Conservation (phyloP, 2,113 vertebrate species). For the Geococcyx californianus region DNA sequence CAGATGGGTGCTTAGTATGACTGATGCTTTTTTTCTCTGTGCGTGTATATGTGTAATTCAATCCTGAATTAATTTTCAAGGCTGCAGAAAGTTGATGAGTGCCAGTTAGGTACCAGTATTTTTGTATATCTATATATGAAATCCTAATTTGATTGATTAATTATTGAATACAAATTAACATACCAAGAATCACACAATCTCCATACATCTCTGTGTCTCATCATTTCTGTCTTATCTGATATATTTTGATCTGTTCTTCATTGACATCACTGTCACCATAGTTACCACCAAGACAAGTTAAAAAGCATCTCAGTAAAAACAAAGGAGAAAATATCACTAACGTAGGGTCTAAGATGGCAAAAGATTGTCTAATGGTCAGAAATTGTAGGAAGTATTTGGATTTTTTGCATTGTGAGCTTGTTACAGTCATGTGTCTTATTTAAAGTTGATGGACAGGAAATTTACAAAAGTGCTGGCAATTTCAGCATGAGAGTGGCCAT, state of each 20-base stretch:
- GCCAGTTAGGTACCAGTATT: neutral
- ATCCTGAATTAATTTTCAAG: slow-evolving; percentile 49
- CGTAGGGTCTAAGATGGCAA: neutral
- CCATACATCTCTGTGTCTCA: neutral
- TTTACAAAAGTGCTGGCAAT: neutral
- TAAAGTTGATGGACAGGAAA: neutral
- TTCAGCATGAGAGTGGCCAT: neutral
- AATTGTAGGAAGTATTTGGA: neutral
- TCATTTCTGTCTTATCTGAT: neutral
- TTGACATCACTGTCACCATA: slow-evolving; percentile 40
- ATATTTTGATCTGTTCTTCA: neutral
- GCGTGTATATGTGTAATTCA: slow-evolving; percentile 10
- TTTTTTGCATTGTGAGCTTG: neutral
- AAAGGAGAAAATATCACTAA: slow-evolving; percentile 8
- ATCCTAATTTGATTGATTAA: neutral
- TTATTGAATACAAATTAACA: neutral
- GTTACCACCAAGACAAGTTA: slow-evolving; percentile 38
- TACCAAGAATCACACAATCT: neutral
- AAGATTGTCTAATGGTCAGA: neutral
- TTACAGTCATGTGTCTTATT: neutral
- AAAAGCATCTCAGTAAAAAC: neutral
- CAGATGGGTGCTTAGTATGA: slow-evolving; percentile 71
- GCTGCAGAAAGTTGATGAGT: neutral
- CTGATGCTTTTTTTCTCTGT: slow-evolving; percentile 22
- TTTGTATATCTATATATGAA: neutral